Evolutionary conservation across 2,797 vertebrate species (phyloP), one percentile per base, ranked within the genome.

Genomic region (Eremophila alpestris): DNA sequence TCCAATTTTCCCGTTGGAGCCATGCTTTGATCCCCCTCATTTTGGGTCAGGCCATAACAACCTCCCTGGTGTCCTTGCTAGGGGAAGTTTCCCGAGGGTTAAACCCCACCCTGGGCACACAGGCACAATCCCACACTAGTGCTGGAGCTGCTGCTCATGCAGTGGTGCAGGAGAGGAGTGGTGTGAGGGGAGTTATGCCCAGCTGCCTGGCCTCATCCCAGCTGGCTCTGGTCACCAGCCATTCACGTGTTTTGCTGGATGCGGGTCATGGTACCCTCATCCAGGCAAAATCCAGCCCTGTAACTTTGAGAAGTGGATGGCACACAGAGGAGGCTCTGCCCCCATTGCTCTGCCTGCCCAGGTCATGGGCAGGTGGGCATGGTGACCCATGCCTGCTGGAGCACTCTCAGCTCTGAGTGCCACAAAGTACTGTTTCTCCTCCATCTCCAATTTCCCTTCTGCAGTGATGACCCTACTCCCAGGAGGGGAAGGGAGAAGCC

Each of bases 401-500:
- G 52, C 41, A 5, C 63, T 51, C 18, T 54, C 52, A 70, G 81
- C 52, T 62, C 74, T 38, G 26, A 17, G n/a, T 24, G 38, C 36
- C 73, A 34, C 34, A 13, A 11, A 14, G 21, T 21, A 41, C 45
- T 6, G 1, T 36, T 81, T 59, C 43, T 58, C 24, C 48, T 65
- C 38, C 24, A 4, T 8, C 52, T 55, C 78, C 58, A 78, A 0
- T 10, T 26, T 24, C 7, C 46, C 45, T 56, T 51, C 73, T 1
- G 1, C 59, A 34, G 59, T 1, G 5, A 17, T 27, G 24, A 54
- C 40, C 63, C 46, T 3, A 1, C 10, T 62, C 23, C n/a, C 0
- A 0, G 48, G 23, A 52, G 41, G 7, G 19, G 15, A 45, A 46
- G 45, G 38, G 49, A 70, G 46, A 62, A 74, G 21, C 26, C 80